Conservation (phyloP, 2,888 invertebrate genomes). For the Drosophila seclusa region DNA sequence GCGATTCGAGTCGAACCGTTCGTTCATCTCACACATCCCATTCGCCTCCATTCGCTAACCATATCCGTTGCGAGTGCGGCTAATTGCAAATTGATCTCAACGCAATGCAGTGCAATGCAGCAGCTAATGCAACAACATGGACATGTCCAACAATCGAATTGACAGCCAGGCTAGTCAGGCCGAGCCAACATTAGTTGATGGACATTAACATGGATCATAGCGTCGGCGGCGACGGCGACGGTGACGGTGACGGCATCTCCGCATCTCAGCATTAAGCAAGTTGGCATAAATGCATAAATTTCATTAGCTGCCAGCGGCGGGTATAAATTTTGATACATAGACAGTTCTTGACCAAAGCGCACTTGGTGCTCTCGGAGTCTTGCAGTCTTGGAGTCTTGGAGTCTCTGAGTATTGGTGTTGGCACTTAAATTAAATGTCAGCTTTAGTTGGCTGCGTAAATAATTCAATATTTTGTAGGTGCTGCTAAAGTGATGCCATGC, state of each 20-base stretch:
- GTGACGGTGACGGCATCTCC: constrained; percentile 27
- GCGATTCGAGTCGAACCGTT: background rate
- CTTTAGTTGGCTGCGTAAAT: constrained; percentile 62
- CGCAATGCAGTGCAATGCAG: constrained; percentile 40
- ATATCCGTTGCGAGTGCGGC: constrained; percentile 74
- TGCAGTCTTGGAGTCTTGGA: background rate
- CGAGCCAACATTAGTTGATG: constrained; percentile 66
- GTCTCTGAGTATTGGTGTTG: constrained; percentile 55
- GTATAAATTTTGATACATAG: constrained; percentile 41
- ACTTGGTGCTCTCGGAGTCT: constrained; percentile 3
- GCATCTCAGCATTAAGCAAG: constrained; percentile 42
- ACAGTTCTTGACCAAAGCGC: constrained; percentile 42
- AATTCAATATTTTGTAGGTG: constrained; percentile 63
- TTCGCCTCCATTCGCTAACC: constrained; percentile 18
- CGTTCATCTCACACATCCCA: constrained; percentile 24
- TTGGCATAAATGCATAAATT: constrained; percentile 82
- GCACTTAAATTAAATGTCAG: constrained; percentile 79
- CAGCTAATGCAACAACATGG: constrained; percentile 58
- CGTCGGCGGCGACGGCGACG: constrained; percentile 1
- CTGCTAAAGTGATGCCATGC: constrained; percentile 36
- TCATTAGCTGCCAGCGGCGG: constrained; percentile 64
- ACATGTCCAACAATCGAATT: constrained; percentile 81
- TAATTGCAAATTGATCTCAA: constrained; percentile 82
- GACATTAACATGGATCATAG: constrained; percentile 82
- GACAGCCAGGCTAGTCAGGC: constrained; percentile 62